A percentile compares a stretch with the other conserved stretches of the same genome.
phyloP scores from a whole-genome alignment of 2,113 vertebrate species.

The Notothenia rossii region DNA sequence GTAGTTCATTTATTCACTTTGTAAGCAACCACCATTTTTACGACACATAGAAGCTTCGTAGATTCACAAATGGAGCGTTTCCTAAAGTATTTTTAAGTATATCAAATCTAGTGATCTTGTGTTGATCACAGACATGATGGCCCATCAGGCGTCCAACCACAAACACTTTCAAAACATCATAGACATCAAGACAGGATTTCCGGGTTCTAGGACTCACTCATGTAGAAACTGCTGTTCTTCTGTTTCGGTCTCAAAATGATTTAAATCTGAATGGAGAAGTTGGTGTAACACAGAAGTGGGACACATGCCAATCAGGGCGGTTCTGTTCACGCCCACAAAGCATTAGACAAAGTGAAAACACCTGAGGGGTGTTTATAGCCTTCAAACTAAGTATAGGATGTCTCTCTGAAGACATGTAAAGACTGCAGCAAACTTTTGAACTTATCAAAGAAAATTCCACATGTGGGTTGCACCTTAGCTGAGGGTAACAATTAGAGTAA shows the following conservation, averaged over 20 bases:
- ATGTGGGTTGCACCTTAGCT: background rate
- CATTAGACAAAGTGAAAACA: slow-evolving; percentile 17
- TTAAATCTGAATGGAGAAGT: background rate
- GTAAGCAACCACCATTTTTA: too few species aligned
- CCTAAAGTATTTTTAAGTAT: too few species aligned
- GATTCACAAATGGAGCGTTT: too few species aligned
- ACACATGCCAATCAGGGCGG: background rate
- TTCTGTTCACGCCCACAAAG: background rate
- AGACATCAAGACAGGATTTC: too few species aligned
- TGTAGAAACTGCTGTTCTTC: too few species aligned
- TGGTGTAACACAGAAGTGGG: background rate
- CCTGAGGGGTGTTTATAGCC: slow-evolving; percentile 4
- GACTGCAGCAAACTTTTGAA: background rate
- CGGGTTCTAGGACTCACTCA: too few species aligned
- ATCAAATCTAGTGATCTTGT: too few species aligned
- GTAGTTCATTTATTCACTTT: too few species aligned
- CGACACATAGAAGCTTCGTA: too few species aligned
- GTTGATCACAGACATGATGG: too few species aligned
- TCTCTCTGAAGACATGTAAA: background rate
- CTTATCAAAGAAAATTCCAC: background rate
- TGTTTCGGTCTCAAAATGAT: background rate
- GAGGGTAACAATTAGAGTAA: background rate
- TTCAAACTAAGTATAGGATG: slow-evolving; percentile 2
- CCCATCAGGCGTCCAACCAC: too few species aligned
- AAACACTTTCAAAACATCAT: too few species aligned